phyloP scores from a whole-genome alignment of 2,113 vertebrate species.

The Tetrax tetrax region DNA sequence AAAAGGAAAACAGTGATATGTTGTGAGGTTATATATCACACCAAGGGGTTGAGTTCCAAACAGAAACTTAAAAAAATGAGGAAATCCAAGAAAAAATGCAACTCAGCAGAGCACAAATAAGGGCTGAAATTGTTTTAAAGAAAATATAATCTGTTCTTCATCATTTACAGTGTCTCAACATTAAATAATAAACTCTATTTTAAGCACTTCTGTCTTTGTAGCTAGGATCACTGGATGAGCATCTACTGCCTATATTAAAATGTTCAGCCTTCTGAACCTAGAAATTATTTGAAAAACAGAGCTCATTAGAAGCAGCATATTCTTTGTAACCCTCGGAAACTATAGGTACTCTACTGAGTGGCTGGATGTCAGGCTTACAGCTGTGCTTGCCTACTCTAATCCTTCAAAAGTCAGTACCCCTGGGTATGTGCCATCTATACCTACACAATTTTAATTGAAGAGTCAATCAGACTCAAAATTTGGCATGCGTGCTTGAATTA shows the following conservation, averaged over 20 bases:
- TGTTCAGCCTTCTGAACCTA: neutral
- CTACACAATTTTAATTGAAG: neutral
- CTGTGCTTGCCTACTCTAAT: neutral
- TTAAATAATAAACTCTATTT: neutral
- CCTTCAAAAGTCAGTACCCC: neutral
- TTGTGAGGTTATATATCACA: neutral
- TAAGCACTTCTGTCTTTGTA: neutral
- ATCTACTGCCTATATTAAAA: neutral
- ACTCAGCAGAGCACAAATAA: neutral
- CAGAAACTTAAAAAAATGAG: neutral
- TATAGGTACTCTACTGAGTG: neutral
- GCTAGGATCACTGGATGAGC: neutral
- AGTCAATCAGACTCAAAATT: neutral
- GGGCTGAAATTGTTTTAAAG: neutral
- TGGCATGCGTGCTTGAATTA: neutral
- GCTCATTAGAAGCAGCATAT: neutral
- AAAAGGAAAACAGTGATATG: neutral
- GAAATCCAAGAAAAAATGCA: neutral
- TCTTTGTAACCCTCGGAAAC: neutral
- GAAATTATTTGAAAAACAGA: neutral
- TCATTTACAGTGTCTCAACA: neutral
- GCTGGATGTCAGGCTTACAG: neutral
- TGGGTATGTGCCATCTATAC: neutral
- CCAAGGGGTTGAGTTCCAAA: neutral
- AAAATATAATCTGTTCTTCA: neutral